phyloP scores from a whole-genome alignment of 2,797 vertebrate species.

The Sebastes matsubarae region DNA sequence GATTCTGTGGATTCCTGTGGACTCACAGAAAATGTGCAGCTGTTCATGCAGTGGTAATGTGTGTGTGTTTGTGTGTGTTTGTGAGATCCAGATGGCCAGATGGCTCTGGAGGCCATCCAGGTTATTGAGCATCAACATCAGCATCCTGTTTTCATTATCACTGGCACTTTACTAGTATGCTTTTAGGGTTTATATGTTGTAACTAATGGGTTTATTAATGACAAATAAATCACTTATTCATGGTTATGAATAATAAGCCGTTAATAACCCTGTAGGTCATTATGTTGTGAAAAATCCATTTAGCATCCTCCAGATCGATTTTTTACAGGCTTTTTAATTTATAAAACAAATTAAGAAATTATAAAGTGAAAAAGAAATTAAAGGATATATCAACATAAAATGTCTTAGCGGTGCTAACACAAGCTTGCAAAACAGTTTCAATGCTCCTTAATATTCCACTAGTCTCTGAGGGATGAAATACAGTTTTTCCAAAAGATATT shows the following conservation, averaged over 20 bases:
- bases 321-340: neutral
- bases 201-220: conserved; percentile 29
- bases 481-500: no score
- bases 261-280: neutral
- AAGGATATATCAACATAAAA: neutral
- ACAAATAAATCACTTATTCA: neutral
- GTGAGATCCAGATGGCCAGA: conserved; percentile 50
- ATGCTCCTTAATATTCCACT: no score
- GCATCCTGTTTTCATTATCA: conserved; percentile 4
- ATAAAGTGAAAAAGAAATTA: neutral
- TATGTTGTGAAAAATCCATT: conserved; percentile 6
- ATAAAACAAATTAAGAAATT: neutral
- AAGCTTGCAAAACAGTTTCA: no score
- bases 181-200: neutral
- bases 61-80: neutral
- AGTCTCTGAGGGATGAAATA: no score
- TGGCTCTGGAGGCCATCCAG: conserved; percentile 41
- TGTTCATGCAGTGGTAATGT: conserved; percentile 3
- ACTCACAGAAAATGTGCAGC: conserved; percentile 18
- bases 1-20: conserved; percentile 24
- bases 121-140: conserved; percentile 37
- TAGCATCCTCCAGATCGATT: neutral
- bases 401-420: neutral
- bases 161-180: neutral
- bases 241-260: neutral